Conservation (phyloP, 2,888 invertebrate genomes). For the Callyntrura guangdongensis region DNA sequence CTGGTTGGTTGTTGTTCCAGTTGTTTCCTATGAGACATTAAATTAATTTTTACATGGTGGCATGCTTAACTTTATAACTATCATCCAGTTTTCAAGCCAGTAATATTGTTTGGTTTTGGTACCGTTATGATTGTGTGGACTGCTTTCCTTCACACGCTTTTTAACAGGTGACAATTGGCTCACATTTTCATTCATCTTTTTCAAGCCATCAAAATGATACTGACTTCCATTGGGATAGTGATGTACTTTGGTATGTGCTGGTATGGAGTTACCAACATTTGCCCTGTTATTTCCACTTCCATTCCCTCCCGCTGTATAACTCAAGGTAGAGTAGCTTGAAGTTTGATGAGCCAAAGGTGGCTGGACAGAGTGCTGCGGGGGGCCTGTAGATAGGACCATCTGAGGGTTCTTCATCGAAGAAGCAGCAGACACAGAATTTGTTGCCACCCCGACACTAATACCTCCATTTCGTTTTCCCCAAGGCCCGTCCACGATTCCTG, state of each 20-base stretch:
- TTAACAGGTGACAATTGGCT: conserved; percentile 97
- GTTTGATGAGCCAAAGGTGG: conserved; percentile 84
- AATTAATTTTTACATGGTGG: too few relatives aligned
- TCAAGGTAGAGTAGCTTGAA: conserved; percentile 82
- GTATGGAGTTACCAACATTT: conserved; percentile 82
- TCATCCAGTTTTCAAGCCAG: background rate
- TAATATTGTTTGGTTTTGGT: background rate
- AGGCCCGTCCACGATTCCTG: conserved; percentile 83
- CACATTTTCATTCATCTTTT: conserved; percentile 91
- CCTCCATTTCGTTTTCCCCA: conserved; percentile 86
- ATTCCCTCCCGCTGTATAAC: conserved; percentile 75
- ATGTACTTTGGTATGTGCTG: conserved; percentile 83
- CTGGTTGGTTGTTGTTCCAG: conserved; percentile 83
- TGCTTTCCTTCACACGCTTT: conserved; percentile 98
- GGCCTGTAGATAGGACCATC: conserved; percentile 81
- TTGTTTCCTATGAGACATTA: conserved; percentile 73
- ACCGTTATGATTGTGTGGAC: conserved; percentile 88
- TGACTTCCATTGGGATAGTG: conserved; percentile 81
- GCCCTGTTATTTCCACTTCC: conserved; percentile 65
- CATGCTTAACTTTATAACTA: background rate
- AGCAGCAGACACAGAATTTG: conserved; percentile 80
- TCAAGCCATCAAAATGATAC: conserved; percentile 83
- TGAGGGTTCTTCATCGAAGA: conserved; percentile 82
- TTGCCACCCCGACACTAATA: conserved; percentile 85
- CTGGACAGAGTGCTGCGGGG: conserved; percentile 83